These are phyloP conservation scores for Pandion haliaetus DNA, from an alignment of 2,113 vertebrate genomes.

Conservation along the genomic window DNA sequence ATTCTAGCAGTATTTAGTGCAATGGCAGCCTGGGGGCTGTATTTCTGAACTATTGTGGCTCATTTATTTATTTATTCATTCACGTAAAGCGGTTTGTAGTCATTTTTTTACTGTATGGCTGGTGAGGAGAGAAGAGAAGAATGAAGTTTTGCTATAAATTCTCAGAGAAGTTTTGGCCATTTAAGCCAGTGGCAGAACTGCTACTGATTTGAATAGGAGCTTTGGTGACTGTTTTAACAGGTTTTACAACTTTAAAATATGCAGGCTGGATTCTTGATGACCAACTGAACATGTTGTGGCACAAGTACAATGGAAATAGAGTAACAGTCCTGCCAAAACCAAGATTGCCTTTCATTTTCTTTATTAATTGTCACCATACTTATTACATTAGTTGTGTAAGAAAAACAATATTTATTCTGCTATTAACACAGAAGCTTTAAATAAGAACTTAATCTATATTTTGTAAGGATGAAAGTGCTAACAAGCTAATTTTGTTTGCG, in stretches of 20 bases:
- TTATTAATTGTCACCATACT: not conserved
- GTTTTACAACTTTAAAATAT: not conserved
- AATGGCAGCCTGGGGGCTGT: accelerated
- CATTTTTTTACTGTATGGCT: not conserved
- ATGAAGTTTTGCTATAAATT: accelerated
- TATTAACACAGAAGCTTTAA: not conserved
- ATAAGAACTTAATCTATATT: not conserved
- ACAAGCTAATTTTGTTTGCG: not conserved
- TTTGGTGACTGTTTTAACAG: not conserved
- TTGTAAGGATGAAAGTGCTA: not conserved
- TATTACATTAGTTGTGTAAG: not conserved
- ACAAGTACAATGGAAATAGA: not conserved
- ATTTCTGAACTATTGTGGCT: not conserved
- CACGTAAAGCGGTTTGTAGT: not conserved
- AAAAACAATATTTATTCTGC: not conserved
- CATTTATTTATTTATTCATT: not conserved
- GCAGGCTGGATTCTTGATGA: not conserved
- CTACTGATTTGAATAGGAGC: not conserved
- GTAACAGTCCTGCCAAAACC: not conserved
- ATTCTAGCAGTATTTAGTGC: not conserved
- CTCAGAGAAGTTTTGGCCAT: not conserved
- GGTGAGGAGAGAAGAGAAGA: not conserved
- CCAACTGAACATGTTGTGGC: not conserved
- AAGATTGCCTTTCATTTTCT: not conserved
- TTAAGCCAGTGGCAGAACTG: not conserved